A percentile compares a stretch with the other conserved stretches of the same genome.
Conservation (phyloP, 2,888 invertebrate species). For the Trissolcus brochymenae region DNA sequence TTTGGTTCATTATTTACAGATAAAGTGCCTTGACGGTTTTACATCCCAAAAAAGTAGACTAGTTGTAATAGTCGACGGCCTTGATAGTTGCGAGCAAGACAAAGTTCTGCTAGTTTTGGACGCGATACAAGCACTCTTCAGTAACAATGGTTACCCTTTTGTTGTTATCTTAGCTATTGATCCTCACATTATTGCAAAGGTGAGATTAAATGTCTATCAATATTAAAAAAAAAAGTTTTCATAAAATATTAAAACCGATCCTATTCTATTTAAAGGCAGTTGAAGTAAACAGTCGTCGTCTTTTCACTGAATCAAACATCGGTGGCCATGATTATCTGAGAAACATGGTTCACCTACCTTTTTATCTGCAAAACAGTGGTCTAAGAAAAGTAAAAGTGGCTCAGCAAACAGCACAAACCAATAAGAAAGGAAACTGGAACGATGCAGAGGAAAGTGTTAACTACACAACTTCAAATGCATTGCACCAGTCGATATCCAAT, state of each 20-base stretch:
- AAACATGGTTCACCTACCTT: slow-evolving; percentile 98
- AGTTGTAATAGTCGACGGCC: slow-evolving; percentile 96
- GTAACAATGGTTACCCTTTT: slow-evolving; percentile 95
- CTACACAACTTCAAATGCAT: slow-evolving; percentile 75
- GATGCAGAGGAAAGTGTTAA: slow-evolving; percentile 79
- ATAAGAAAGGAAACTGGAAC: slow-evolving; percentile 73
- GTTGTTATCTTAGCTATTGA: slow-evolving; percentile 97
- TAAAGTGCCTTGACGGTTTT: slow-evolving; percentile 94
- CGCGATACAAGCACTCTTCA: slow-evolving; percentile 96
- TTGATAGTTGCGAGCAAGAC: slow-evolving; percentile 98
- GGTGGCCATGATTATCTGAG: slow-evolving; percentile 96
- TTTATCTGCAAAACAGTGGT: slow-evolving; percentile 98
- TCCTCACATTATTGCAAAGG: slow-evolving; percentile 98
- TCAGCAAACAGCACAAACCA: slow-evolving; percentile 84
- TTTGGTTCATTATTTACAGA: slow-evolving; percentile 75
- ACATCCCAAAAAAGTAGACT: slow-evolving; percentile 95
- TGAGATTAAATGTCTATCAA: slow-evolving; percentile 67
- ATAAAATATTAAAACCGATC: too few species aligned
- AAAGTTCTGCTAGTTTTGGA: slow-evolving; percentile 94
- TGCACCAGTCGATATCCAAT: slow-evolving; percentile 81
- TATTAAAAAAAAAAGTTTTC: neutral
- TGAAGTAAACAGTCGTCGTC: slow-evolving; percentile 90
- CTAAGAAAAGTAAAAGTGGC: slow-evolving; percentile 91
- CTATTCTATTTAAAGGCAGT: slow-evolving; percentile 81
- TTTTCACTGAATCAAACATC: slow-evolving; percentile 93